A percentile compares a stretch with the other conserved stretches of the same genome.
These are phyloP conservation scores for Rhyzopertha dominica DNA, from an alignment of 1,140 invertebrate genomes.

Conservation along the genomic window DNA sequence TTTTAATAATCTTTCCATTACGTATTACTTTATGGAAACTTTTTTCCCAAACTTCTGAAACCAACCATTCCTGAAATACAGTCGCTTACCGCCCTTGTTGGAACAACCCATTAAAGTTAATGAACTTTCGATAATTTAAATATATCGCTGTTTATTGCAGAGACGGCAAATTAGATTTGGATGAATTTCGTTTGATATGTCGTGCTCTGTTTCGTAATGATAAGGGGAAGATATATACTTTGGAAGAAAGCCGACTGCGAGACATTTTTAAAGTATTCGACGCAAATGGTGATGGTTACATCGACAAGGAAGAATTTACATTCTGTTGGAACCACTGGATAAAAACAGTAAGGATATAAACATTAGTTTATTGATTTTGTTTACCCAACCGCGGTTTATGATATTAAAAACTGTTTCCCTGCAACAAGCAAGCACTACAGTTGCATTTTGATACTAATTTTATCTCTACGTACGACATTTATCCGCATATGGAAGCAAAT, in stretches of 20 bases:
- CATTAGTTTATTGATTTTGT: too few species aligned
- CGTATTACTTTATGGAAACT: background rate
- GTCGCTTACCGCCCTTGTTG: background rate
- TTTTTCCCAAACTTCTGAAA: background rate
- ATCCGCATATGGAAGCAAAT: too few species aligned
- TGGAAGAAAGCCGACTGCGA: slow-evolving; percentile 64
- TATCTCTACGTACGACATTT: too few species aligned
- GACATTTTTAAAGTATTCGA: slow-evolving; percentile 79
- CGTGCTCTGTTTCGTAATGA: slow-evolving; percentile 82
- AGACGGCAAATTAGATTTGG: slow-evolving; percentile 70
- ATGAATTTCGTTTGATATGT: slow-evolving; percentile 76
- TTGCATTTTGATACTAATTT: too few species aligned
- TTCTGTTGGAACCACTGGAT: slow-evolving; percentile 83
- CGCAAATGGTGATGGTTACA: slow-evolving; percentile 68
- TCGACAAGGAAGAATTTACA: slow-evolving; percentile 77
- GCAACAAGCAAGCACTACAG: too few species aligned
- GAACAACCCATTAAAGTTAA: background rate
- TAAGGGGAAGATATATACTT: slow-evolving; percentile 75
- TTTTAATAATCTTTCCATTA: background rate
- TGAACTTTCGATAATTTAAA: background rate
- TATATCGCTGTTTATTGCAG: slow-evolving; percentile 46
- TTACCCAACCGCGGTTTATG: too few species aligned
- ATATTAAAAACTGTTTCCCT: too few species aligned
- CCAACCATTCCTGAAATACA: background rate
- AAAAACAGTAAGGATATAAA: slow-evolving; percentile 71